Evolutionary conservation across 2,888 invertebrate species (phyloP).

Genomic region (Podotricha telesiphe): DNA sequence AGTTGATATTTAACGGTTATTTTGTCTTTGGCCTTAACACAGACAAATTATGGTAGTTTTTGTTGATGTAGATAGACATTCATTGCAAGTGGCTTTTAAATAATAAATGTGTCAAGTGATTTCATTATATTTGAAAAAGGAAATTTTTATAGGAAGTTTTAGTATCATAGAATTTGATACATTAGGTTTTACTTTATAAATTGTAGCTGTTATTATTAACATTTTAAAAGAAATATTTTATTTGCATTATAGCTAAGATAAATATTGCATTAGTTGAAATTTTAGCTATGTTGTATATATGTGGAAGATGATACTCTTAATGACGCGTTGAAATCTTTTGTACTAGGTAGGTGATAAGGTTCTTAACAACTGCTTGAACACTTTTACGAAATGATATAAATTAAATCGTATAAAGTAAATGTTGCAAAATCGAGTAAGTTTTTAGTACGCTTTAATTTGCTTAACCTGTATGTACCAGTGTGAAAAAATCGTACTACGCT

Average conservation of each 20-base stretch:
- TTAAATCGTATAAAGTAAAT: not conserved
- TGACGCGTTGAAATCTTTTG: conserved; percentile 79
- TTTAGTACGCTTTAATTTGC: too few species aligned
- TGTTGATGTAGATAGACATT: not conserved
- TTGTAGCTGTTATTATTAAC: not conserved
- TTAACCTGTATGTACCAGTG: too few species aligned
- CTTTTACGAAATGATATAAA: not conserved
- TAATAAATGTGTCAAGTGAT: not conserved
- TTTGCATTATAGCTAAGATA: not conserved
- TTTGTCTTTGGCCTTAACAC: not conserved
- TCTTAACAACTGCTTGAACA: not conserved
- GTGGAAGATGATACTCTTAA: not conserved
- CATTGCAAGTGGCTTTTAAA: not conserved
- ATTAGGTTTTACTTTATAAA: not conserved
- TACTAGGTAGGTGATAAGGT: conserved; percentile 46
- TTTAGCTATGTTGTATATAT: not conserved
- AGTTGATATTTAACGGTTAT: not conserved
- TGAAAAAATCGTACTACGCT: too few species aligned
- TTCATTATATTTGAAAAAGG: too few species aligned
- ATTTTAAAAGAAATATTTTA: not conserved
- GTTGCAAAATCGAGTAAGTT: not conserved
- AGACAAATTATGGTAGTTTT: not conserved
- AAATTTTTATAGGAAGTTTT: too few species aligned
- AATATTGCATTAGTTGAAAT: not conserved
- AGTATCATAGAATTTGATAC: not conserved